Base-by-base conservation (phyloP, 2,888 invertebrate genomes). In the Mythimna pallens region DNA sequence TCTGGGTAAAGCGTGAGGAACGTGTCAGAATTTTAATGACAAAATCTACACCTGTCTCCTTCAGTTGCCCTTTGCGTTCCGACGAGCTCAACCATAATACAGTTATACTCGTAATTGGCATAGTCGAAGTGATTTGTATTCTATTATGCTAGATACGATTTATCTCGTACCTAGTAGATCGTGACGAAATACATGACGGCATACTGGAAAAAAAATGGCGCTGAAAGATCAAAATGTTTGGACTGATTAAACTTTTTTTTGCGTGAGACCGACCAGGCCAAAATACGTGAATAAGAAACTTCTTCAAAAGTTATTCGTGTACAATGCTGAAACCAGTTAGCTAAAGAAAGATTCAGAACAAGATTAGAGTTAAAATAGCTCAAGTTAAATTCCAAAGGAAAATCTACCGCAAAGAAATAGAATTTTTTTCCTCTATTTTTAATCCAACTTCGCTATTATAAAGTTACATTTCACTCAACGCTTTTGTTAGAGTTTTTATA, bases 401-500 rank as follows among this genome's bases (percentile, higher is more conserved):
- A 74, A 71, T 78, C 20, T 14, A 73, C 43, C 40, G 52, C 34
- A n/a, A 63, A 50, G 50, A 43, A 80, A 34, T 20, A 14, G 12
- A 6, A 50, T 22, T 22, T 9, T 12, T 55, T 59, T 54, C 10
- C 5, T 74, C 74, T 61, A 59, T 68, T 62, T 78, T 77, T 43
- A 52, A 68, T n/a, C 47, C 40, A n/a, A 54, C 34, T 20, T 36
- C 22, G 40, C 65, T 14, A 20, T 58, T 69, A 63, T 55, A 54
- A 36, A 50, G 36, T 34, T 81, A 64, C 67, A 65, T 67, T 71
- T 78, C 62, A 65, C 58, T 82, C 40, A 50, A 57, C 14, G n/a
- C 40, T 71, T 65, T 72, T 59, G 72, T 68, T 30, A 63, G 3
- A 61, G 65, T 82, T 80, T 82, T 80, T 80, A 34, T 36, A 59